Evolutionary conservation across 2,113 vertebrate species (phyloP), one percentile per base, ranked within the genome.

Genomic region (Semnornis frantzii): DNA sequence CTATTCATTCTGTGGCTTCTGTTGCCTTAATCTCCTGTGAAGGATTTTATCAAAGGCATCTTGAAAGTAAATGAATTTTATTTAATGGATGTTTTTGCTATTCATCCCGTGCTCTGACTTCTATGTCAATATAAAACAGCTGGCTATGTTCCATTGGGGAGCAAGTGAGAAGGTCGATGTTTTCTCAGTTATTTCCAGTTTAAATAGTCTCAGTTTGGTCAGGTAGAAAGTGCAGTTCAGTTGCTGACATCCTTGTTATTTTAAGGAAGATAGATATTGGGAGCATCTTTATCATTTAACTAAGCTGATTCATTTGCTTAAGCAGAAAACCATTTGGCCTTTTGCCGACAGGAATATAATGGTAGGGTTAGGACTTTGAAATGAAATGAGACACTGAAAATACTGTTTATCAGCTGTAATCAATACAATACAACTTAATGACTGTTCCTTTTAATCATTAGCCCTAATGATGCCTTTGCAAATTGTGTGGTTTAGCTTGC

Each of bases 21-120:
- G 17, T 72, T 91, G 95, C 69, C 39, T 77, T 87, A 85, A 87
- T 70, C 74, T 93, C n/a, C 39, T 85, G 8, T 90, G 55, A 93
- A 73, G 34, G 27, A 76, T 85, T 94, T 85, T 94, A 92, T 95
- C 91, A 96, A 77, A 87, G 54, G 15, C 12, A 77, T 89, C 63
- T 86, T 77, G 34, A 91, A 91, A 82, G 77, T 82, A 85, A 87
- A 71, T 88, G 62, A 69, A 71, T 93, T 91, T 79, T 84, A 63
- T 84, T 87, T 90, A 92, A 91, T 33, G 48, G 19, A 2, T 25
- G 16, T 17, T 90, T 63, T 74, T 34, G 4, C 31, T 70, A 12
- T 72, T 92, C 74, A 73, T 5, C 23, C 46, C 58, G 9, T 55
- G 8, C 28, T 82, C 23, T 78, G 7, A 44, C 44, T 54, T 70